phyloP scores from a whole-genome alignment of 2,888 invertebrate species.

The Furcula furcula region DNA sequence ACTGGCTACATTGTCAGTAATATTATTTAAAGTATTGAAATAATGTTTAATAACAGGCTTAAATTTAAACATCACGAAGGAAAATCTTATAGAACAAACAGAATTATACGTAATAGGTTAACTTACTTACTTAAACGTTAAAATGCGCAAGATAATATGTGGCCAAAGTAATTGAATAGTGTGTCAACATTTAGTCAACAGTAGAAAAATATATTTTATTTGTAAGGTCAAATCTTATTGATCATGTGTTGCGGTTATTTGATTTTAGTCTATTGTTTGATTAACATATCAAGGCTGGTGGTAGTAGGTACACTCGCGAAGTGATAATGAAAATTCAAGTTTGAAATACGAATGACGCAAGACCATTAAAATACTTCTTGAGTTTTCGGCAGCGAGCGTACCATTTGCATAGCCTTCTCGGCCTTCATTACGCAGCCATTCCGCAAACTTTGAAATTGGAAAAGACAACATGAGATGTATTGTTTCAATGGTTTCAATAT shows the following conservation, averaged over 20 bases:
- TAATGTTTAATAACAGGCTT: too few species aligned
- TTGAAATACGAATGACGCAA: slow-evolving; percentile 79
- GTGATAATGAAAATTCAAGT: slow-evolving; percentile 82
- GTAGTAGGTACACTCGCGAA: slow-evolving; percentile 69
- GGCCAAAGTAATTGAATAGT: slow-evolving; percentile 35
- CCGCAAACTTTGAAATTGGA: slow-evolving; percentile 79
- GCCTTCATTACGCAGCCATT: slow-evolving; percentile 79
- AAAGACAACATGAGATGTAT: slow-evolving; percentile 75
- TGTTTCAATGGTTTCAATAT: slow-evolving; percentile 81
- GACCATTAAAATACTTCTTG: slow-evolving; percentile 77
- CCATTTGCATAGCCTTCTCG: slow-evolving; percentile 74
- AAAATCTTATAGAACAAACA: too few species aligned
- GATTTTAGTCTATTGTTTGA: slow-evolving; percentile 79
- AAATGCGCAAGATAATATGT: too few species aligned
- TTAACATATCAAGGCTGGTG: slow-evolving; percentile 79
- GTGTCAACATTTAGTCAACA: slow-evolving; percentile 47
- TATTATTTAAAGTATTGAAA: too few species aligned
- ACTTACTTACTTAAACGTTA: background rate
- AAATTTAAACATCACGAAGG: too few species aligned
- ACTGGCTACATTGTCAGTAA: too few species aligned
- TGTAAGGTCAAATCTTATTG: slow-evolving; percentile 66
- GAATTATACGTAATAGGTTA: slow-evolving; percentile 4
- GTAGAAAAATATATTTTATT: slow-evolving; percentile 58
- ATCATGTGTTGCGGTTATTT: slow-evolving; percentile 71
- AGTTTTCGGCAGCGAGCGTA: slow-evolving; percentile 74